Base-by-base conservation (phyloP, 2,888 invertebrate genomes). In the Sinopyrophorus schimmeli region DNA sequence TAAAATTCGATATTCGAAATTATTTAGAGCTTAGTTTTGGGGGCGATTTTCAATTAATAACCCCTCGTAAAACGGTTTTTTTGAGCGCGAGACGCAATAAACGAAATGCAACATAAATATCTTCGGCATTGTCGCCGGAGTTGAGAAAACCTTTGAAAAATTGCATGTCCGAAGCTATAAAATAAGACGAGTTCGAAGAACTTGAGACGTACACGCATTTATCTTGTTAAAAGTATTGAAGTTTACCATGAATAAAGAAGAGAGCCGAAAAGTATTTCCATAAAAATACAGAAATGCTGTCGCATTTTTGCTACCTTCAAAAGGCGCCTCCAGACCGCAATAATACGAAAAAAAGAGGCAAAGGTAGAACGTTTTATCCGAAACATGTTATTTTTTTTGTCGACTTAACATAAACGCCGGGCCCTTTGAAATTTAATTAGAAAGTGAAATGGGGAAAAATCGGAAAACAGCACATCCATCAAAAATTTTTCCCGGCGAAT, bases 141-240 rank as follows among this genome's bases (percentile, higher is more conserved):
- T n/a, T n/a, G n/a, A 34, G 4, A 24, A 14, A 23, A 35, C 35
- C 24, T 24, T 14, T n/a, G 15, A 35, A 21, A 21, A 40, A 40
- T 20, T 40, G 39, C 30, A 40, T 40, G 39, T 40, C 39, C 39
- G 28, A 20, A 28, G 39, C 39, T 17, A 40, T 40, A 40, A 40
- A 40, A 40, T 30, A 30, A 30, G 39, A 11, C 28, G 20, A 28
- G 28, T 40, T 40, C 39, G 39, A 40, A 30, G 39, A 40, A 40
- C 39, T 40, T 28, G 3, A 30, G 39, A 40, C 39, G 39, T 40
- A 40, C 27, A 38, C 28, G 30, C 39, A 40, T 40, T 40, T 28
- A 40, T 40, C 39, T 40, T 40, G 39, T 30, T 24, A 24, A n/a
- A n/a, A 38, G 14, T 27, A 12, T 12, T 26, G 17, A 30, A 30